These are phyloP conservation scores for Drosophila sturtevanti DNA, from an alignment of 1,140 invertebrate species.

Conservation along the genomic window DNA sequence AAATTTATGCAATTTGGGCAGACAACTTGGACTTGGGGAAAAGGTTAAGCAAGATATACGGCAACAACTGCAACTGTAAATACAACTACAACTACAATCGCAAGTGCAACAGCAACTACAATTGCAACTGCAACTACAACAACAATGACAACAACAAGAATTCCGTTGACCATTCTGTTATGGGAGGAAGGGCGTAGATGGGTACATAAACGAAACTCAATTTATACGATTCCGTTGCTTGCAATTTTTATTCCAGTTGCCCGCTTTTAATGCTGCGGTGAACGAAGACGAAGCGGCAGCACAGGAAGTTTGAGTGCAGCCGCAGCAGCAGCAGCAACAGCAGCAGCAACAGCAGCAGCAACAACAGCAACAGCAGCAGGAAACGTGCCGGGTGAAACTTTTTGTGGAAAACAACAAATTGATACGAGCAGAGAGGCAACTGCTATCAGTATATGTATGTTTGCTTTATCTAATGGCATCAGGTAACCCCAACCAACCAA, in stretches of 20 bases:
- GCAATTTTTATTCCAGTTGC: constrained; percentile 30
- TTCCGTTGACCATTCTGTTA: constrained; percentile 20
- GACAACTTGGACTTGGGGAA: constrained; percentile 9
- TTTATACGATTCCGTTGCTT: constrained; percentile 55
- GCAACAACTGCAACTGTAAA: not conserved
- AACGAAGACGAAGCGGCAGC: constrained; percentile 29
- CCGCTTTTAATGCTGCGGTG: constrained; percentile 23
- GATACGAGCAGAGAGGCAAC: constrained; percentile 34
- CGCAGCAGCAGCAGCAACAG: no score
- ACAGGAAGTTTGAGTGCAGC: constrained; percentile 42
- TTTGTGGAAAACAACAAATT: constrained; percentile 44
- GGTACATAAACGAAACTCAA: constrained; percentile 60
- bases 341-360: not conserved
- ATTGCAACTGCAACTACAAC: constrained; percentile 1
- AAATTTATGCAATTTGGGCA: constrained; percentile 55
- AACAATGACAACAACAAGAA: not conserved
- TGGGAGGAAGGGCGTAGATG: not conserved
- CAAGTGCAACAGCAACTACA: not conserved
- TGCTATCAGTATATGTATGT: constrained; percentile 58
- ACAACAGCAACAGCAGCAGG: not conserved
- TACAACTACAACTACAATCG: not conserved
- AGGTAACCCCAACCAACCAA: constrained; percentile 33
- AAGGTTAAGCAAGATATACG: constrained; percentile 17
- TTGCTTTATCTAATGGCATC: constrained; percentile 64
- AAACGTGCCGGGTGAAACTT: constrained; percentile 31